Evolutionary conservation across 2,888 invertebrate genomes (phyloP).

Genomic region (Morpho helenor): DNA sequence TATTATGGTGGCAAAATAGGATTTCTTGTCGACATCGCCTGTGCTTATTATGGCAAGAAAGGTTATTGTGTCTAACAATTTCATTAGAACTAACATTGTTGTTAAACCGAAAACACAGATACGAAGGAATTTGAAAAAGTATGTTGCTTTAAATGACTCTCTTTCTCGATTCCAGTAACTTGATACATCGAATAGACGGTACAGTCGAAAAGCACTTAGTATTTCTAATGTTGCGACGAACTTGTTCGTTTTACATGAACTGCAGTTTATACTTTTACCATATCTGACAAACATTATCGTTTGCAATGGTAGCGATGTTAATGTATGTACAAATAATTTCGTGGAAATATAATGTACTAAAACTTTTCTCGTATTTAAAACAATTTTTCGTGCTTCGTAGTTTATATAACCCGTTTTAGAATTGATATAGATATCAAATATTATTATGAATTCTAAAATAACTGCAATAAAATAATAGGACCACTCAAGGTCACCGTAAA

Average conservation of each 20-base stretch:
- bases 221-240: conserved; percentile 24
- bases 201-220: conserved; percentile 20
- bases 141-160: conserved; percentile 13
- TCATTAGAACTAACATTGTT: conserved; percentile 21
- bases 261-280: conserved; percentile 22
- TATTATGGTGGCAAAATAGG: conserved; percentile 19
- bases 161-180: conserved; percentile 21
- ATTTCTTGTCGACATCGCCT: conserved; percentile 11
- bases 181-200: conserved; percentile 21
- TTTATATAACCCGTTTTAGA: conserved; percentile 22
- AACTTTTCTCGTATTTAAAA: conserved; percentile 22
- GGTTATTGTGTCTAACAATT: conserved; percentile 20
- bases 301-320: conserved; percentile 23
- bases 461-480: conserved; percentile 19
- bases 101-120: conserved; percentile 23
- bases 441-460: conserved; percentile 16
- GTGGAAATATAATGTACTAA: conserved; percentile 21
- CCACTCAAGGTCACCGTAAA: conserved; percentile 24
- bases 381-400: conserved; percentile 18
- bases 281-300: conserved; percentile 23
- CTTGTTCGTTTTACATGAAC: conserved; percentile 21
- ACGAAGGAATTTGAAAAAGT: conserved; percentile 23
- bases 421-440: conserved; percentile 20
- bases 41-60: conserved; percentile 15
- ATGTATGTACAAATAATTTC: conserved; percentile 20